A percentile compares a stretch with the other conserved stretches of the same genome.
Evolutionary conservation across 1,140 invertebrate genomes (phyloP).

Genomic region (Trachelipus rathkii): DNA sequence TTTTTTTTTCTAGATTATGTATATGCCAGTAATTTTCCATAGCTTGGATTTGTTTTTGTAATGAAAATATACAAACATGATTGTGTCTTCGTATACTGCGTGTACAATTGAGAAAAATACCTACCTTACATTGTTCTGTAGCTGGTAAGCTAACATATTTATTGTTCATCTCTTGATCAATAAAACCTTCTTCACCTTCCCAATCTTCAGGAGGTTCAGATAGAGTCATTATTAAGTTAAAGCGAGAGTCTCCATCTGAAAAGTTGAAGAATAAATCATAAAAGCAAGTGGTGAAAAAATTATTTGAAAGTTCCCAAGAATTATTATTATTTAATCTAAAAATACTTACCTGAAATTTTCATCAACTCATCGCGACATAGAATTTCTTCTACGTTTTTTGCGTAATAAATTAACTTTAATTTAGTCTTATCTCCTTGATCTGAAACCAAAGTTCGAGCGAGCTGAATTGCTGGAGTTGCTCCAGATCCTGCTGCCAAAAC

Average conservation of each 20-base stretch:
- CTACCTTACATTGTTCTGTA: not conserved
- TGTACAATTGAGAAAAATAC: too few species aligned
- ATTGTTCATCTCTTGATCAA: not conserved
- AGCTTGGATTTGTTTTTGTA: too few species aligned
- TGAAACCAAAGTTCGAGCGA: constrained; percentile 18
- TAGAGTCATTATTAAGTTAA: not conserved
- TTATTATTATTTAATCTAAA: not conserved
- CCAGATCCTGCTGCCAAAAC: constrained; percentile 30
- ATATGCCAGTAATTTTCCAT: too few species aligned
- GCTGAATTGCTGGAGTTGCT: constrained; percentile 27
- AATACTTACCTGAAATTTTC: not conserved
- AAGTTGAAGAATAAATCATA: not conserved
- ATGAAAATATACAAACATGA: too few species aligned
- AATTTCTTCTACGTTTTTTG: constrained; percentile 32
- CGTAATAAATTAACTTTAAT: constrained; percentile 21
- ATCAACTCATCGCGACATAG: constrained; percentile 43
- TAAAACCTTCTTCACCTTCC: not conserved
- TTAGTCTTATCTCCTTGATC: not conserved
- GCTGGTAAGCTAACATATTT: not conserved
- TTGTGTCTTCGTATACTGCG: too few species aligned
- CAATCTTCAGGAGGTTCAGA: not conserved
- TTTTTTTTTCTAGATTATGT: too few species aligned
- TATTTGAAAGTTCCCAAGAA: not conserved
- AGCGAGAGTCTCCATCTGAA: not conserved
- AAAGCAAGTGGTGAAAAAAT: not conserved